A percentile compares a stretch with the other conserved stretches of the same genome.
These are phyloP conservation scores for Bicyclus anynana DNA, from an alignment of 1,140 invertebrate genomes.

Conservation along the genomic window DNA sequence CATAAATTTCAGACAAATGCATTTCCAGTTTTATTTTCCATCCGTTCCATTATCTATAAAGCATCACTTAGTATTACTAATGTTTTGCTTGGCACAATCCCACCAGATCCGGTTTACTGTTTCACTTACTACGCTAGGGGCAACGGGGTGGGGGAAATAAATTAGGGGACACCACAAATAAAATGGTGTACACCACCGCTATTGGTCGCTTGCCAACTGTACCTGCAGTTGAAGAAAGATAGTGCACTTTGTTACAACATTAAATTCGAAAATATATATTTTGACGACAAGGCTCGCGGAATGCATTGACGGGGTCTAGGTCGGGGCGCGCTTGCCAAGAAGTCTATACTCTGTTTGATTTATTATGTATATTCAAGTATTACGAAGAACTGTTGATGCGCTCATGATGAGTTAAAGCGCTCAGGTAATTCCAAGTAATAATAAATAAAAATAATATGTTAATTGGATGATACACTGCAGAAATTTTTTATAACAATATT, in stretches of 20 bases:
- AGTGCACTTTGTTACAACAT: background rate
- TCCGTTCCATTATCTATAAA: slow-evolving; percentile 14
- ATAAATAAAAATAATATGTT: no score
- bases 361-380: no score
- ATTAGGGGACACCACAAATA: slow-evolving; percentile 23
- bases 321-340: no score
- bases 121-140: slow-evolving; percentile 12
- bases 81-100: slow-evolving; percentile 10
- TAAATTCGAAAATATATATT: background rate
- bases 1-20: background rate
- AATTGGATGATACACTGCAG: no score
- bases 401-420: no score
- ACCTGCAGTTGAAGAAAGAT: slow-evolving; percentile 9
- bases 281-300: no score
- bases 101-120: slow-evolving; percentile 2
- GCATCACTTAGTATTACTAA: slow-evolving; percentile 12
- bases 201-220: slow-evolving; percentile 14
- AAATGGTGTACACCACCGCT: slow-evolving; percentile 18
- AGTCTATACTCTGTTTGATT: no score
- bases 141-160: slow-evolving; percentile 15
- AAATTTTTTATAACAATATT: no score
- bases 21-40: background rate
- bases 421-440: no score
- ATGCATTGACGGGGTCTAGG: no score
- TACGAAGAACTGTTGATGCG: no score